Percentiles rank a stretch among this genome's conserved stretches.
phyloP scores from a whole-genome alignment of 1,140 invertebrate species.

The Cydia amplana region DNA sequence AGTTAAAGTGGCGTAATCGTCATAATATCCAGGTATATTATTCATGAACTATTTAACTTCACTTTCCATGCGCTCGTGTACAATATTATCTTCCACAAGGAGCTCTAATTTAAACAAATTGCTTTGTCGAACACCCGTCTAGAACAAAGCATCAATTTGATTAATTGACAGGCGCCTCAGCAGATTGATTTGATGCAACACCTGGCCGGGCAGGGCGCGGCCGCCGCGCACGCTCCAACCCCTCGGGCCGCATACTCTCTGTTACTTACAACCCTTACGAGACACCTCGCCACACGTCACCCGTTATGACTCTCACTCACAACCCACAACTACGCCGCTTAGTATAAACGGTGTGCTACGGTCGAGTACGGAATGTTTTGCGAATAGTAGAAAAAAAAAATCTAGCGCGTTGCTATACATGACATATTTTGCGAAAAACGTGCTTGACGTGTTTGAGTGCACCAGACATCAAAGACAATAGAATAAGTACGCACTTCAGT shows the following conservation, averaged over 20 bases:
- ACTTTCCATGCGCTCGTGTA: neutral
- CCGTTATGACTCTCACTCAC: neutral
- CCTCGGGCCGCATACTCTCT: neutral
- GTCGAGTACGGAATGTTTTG: neutral
- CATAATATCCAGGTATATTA: too few relatives aligned
- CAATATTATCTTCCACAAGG: neutral
- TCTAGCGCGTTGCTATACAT: too few relatives aligned
- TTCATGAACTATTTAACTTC: neutral
- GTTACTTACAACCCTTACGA: neutral
- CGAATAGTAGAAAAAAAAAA: too few relatives aligned
- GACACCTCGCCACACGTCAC: neutral
- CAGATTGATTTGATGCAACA: conserved; percentile 25
- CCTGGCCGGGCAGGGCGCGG: conserved; percentile 21
- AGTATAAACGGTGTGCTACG: neutral
- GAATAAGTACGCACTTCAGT: too few relatives aligned
- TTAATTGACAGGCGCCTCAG: conserved; percentile 24
- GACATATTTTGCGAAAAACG: too few relatives aligned
- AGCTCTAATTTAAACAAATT: conserved; percentile 22
- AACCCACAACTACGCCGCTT: neutral
- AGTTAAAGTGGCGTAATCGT: too few relatives aligned
- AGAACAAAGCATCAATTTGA: conserved; percentile 26
- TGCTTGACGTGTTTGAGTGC: too few relatives aligned
- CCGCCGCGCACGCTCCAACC: conserved; percentile 1
- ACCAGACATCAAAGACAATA: too few relatives aligned
- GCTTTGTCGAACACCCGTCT: conserved; percentile 27